phyloP scores from a whole-genome alignment of 1,140 invertebrate species.

The Vanessa tameamea region DNA sequence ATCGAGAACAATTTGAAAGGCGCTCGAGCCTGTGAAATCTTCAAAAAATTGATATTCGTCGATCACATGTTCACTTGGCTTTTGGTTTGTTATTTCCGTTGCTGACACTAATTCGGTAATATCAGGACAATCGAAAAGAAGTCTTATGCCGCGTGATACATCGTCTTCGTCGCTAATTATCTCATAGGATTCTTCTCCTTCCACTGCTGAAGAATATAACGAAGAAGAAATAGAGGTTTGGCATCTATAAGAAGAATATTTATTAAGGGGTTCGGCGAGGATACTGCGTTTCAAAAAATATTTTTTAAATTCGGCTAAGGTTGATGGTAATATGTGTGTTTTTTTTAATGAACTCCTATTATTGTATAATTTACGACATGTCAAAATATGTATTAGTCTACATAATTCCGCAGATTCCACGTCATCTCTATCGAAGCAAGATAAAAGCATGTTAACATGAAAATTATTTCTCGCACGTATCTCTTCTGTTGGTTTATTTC shows the following conservation, averaged over 20 bases:
- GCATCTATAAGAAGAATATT: slow-evolving; percentile 40
- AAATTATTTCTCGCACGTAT: slow-evolving; percentile 65
- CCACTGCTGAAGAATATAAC: slow-evolving; percentile 51
- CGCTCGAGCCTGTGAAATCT: slow-evolving; percentile 60
- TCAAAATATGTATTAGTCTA: slow-evolving; percentile 64
- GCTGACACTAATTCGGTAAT: slow-evolving; percentile 71
- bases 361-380: slow-evolving; percentile 67
- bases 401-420: slow-evolving; percentile 64
- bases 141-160: slow-evolving; percentile 44
- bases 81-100: slow-evolving; percentile 59
- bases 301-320: slow-evolving; percentile 67
- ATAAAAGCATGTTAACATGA: slow-evolving; percentile 64
- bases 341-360: slow-evolving; percentile 70
- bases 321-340: slow-evolving; percentile 46
- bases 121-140: slow-evolving; percentile 69
- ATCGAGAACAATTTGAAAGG: slow-evolving; percentile 60
- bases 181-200: slow-evolving; percentile 36
- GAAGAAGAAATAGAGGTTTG: slow-evolving; percentile 44
- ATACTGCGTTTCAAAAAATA: slow-evolving; percentile 65
- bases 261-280: slow-evolving; percentile 61
- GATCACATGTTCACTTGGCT: slow-evolving; percentile 58
- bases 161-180: slow-evolving; percentile 34
- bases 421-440: slow-evolving; percentile 65
- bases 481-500: slow-evolving; percentile 45
- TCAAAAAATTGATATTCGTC: slow-evolving; percentile 74